These are phyloP conservation scores for Tetramorium simillimum DNA, from an alignment of 1,140 invertebrate species.

Conservation along the genomic window DNA sequence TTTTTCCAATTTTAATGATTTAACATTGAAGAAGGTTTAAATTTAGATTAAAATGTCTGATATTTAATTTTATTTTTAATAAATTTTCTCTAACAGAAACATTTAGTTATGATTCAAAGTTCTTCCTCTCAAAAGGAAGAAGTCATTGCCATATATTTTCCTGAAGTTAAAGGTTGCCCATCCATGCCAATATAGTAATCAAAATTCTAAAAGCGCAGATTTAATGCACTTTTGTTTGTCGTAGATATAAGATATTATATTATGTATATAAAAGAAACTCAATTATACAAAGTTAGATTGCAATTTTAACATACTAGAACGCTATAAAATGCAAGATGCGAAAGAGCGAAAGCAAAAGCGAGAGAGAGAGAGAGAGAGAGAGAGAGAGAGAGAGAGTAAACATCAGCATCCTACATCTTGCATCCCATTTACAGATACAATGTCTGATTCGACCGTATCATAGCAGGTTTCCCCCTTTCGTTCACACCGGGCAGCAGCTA, in stretches of 20 bases:
- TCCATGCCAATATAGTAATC: neutral
- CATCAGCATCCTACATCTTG: neutral
- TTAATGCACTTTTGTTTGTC: neutral
- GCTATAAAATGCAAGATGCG: neutral
- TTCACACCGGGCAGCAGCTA: constrained; percentile 29
- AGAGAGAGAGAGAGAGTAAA: neutral
- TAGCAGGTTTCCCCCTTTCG: constrained; percentile 26
- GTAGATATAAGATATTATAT: neutral
- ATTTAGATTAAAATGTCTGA: too few relatives aligned
- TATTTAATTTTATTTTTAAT: too few relatives aligned
- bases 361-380: neutral
- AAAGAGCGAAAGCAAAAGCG: neutral
- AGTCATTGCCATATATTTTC: constrained; percentile 6
- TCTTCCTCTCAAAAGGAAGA: neutral
- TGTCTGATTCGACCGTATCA: constrained; percentile 35
- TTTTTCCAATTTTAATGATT: too few relatives aligned
- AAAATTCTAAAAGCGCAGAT: neutral
- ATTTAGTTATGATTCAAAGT: too few relatives aligned
- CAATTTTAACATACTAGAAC: neutral
- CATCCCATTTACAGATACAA: constrained; percentile 47
- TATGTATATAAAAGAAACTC: neutral
- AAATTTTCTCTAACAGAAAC: too few relatives aligned
- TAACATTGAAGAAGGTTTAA: too few relatives aligned
- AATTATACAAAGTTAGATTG: neutral
- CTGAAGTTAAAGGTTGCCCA: neutral